Evolutionary conservation across 2,888 invertebrate genomes (phyloP).

Genomic region (Drosophila nr. perissopoda): DNA sequence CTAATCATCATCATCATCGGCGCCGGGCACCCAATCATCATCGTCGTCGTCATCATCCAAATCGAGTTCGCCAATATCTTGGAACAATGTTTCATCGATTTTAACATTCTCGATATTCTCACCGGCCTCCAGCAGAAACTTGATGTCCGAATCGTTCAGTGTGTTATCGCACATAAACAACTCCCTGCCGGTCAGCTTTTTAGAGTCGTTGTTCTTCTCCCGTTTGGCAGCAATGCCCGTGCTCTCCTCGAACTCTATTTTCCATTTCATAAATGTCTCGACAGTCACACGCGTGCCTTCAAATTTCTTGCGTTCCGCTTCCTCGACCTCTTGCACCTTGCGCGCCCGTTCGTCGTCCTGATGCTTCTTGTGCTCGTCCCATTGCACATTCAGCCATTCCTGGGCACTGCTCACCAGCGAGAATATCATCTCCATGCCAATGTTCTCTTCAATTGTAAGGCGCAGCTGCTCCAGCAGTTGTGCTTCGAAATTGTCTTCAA

Average conservation of each 20-base stretch:
- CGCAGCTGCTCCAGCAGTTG: conserved; percentile 89
- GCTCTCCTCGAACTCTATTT: conserved; percentile 95
- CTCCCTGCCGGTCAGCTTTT: conserved; percentile 96
- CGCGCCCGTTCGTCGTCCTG: conserved; percentile 89
- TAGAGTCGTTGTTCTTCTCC: conserved; percentile 90
- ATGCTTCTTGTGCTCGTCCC: conserved; percentile 91
- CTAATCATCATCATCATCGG: conserved; percentile 75
- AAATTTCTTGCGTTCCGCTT: conserved; percentile 96
- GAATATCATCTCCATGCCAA: conserved; percentile 99
- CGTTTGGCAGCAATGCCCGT: conserved; percentile 90
- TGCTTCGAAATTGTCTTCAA: conserved; percentile 89
- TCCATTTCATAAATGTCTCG: conserved; percentile 98
- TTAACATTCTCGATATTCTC: conserved; percentile 88
- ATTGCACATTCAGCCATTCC: conserved; percentile 95
- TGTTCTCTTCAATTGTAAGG: conserved; percentile 90
- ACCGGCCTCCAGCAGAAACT: conserved; percentile 95
- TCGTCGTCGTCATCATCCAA: conserved; percentile 86
- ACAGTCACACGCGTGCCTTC: conserved; percentile 97
- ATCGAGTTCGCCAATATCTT: conserved; percentile 94
- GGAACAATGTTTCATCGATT: conserved; percentile 96
- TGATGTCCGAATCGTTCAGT: conserved; percentile 97
- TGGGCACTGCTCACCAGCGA: conserved; percentile 96
- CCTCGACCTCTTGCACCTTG: conserved; percentile 91
- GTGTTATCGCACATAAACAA: conserved; percentile 97
- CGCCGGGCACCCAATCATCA: conserved; percentile 88